Base-by-base conservation (phyloP, 2,797 vertebrate species). In the Pangasius macronema region DNA sequence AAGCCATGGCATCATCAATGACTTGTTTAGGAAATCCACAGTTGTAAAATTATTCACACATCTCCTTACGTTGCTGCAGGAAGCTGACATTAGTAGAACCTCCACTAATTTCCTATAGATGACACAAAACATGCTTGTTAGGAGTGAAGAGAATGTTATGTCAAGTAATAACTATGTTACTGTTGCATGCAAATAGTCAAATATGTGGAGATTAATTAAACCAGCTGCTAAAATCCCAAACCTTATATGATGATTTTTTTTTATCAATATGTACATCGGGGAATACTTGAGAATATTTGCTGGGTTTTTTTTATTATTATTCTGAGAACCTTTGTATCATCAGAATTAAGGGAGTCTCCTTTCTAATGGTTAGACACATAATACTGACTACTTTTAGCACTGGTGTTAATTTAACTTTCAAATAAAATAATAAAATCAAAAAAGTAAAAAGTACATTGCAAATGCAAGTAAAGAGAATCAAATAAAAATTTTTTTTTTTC, bases 71-170 rank as follows among this genome's bases (percentile, higher is more conserved):
- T 51, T 75, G 75, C 42, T 18, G 51, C 22, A 73, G 42, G 20
- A 57, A 57, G 59, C 42, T 81, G 79, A 39, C 57, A 83, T 46
- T 76, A 46, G 36, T 83, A 76, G 53, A 88, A 85, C 77, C 46
- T 76, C 7, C 33, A 84, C 79, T 81, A 73, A 84, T 68, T 79
- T 80, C 85, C 75, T 68, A 51, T 18, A 75, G 53, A 83, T 72
- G 79, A 59, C 42, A 79, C 73, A 49, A 61, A 86, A 49, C 63
- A 65, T 86, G 57, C 39, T 72, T 63, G 79, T 82, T 82, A 82
- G 36, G 36, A 82, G 39, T 82, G 57, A 82, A 82, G 57, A 82
- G 57, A 42, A 42, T 27, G 24, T 39, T 61, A 55, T 57, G 33
- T 81, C 57, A n/a, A 42, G 79, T 81, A 59, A 81, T 81, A 61